Evolutionary conservation across 1,140 invertebrate species (phyloP).

Genomic region (Drosophila watanabei): DNA sequence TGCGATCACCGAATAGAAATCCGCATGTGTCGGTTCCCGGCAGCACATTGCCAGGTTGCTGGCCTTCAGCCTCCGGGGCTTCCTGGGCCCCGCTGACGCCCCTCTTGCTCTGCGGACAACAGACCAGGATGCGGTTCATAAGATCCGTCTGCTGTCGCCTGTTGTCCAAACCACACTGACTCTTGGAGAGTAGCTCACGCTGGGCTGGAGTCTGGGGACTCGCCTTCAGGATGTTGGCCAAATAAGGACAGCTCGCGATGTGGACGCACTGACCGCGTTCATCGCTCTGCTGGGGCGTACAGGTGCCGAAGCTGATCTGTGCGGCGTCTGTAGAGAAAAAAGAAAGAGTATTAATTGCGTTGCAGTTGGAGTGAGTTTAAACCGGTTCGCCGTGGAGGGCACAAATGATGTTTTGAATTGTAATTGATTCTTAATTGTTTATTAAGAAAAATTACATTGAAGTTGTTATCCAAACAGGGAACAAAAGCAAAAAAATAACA

Average conservation of each 20-base stretch:
- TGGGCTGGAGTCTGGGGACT: conserved; percentile 20
- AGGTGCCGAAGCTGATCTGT: conserved; percentile 68
- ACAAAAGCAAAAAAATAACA: background rate
- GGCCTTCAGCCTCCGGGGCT: background rate
- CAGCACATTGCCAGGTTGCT: conserved; percentile 56
- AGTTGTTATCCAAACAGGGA: background rate
- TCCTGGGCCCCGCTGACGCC: background rate
- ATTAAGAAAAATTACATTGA: background rate
- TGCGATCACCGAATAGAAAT: conserved; percentile 86
- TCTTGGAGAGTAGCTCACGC: conserved; percentile 48
- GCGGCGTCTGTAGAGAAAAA: conserved; percentile 24
- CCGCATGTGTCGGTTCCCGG: conserved; percentile 84
- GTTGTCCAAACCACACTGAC: conserved; percentile 75
- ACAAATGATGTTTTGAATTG: background rate
- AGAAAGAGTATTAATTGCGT: conserved; percentile 14
- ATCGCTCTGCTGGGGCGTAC: conserved; percentile 76
- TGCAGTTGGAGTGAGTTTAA: conserved; percentile 20
- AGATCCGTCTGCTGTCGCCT: conserved; percentile 26
- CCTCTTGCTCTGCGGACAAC: conserved; percentile 52
- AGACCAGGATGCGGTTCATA: conserved; percentile 65
- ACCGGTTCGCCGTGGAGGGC: conserved; percentile 42
- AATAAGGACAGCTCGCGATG: conserved; percentile 78
- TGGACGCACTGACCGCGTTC: conserved; percentile 83
- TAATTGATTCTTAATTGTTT: background rate
- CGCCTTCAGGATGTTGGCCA: conserved; percentile 69